Evolutionary conservation across 2,113 vertebrate species (phyloP), one percentile per base, ranked within the genome.

Genomic region (Hipposideros armiger): DNA sequence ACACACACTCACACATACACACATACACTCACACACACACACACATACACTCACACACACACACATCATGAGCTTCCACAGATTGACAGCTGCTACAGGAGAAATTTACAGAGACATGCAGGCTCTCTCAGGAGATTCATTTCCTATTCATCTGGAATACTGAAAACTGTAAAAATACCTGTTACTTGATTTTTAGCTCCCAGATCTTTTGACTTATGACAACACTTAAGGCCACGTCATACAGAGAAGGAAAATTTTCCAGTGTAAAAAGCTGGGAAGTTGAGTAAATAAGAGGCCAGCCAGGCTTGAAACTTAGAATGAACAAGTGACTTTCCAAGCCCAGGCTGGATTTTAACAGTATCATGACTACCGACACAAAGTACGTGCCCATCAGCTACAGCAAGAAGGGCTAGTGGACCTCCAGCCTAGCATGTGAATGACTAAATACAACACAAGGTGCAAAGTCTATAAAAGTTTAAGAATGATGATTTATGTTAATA

Each of bases 221-320:
- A 81, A 28, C 72, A 64, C 64, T 66, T 24, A 91, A 67, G 11
- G 24, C 24, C 32, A 36, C 28, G 19, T 81, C 52, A 90, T 45
- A 76, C 16, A 45, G 30, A 64, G 67, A 78, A 91, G 26, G 54
- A 28, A 77, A 62, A 50, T 72, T 74, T 82, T 69, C 22, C 36
- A 60, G 52, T 60, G 30, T 66, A 47, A 70, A 93, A 95, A 58
- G 22, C n/a, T 45, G 93, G 40, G 7, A 66, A 42, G 26, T 7
- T 74, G 82, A 74, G 86, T 28, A 50, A 66, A 86, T 67, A 86
- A 86, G 78, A 95, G 94, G 9, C 30, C 77, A 94, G 56, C 17
- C n/a, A 83, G 91, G 82, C 70, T 56, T 56, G 96, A 54, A 87
- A 62, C 22, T 47, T 64, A 26, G 26, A 85, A 45, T 77, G 47